phyloP scores from a whole-genome alignment of 2,113 vertebrate species.

The Lampris megalopsis region DNA sequence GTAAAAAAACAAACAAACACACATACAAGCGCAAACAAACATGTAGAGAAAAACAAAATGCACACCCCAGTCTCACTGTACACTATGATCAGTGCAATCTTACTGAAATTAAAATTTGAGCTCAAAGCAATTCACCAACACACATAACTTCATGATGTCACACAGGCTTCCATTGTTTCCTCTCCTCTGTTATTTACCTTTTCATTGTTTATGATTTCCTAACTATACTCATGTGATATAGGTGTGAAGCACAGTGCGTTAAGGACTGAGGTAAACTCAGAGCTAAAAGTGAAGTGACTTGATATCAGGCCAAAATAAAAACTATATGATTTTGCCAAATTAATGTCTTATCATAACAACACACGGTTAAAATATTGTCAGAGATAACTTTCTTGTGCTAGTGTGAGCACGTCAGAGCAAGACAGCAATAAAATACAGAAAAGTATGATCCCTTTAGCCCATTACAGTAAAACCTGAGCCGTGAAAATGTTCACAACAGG shows the following conservation, averaged over 20 bases:
- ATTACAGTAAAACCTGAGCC: no score
- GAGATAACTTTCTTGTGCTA: not conserved
- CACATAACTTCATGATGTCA: not conserved
- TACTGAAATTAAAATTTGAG: slow-evolving; percentile 50
- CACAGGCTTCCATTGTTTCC: slow-evolving; percentile 21
- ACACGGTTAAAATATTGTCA: no score
- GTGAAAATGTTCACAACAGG: not conserved
- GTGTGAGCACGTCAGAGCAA: not conserved
- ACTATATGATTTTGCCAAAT: no score
- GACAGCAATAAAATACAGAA: no score
- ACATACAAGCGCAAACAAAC: not conserved
- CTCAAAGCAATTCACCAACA: slow-evolving; percentile 28
- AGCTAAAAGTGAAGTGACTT: not conserved
- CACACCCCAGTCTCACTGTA: slow-evolving; percentile 15
- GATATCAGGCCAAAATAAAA: no score
- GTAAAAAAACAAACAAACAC: no score
- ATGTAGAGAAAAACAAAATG: slow-evolving; percentile 2
- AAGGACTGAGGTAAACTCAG: not conserved
- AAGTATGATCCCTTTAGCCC: no score
- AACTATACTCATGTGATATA: slow-evolving; percentile 24
- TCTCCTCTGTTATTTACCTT: slow-evolving; percentile 12
- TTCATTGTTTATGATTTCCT: slow-evolving; percentile 18
- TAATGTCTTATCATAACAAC: no score
- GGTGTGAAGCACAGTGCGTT: slow-evolving; percentile 7
- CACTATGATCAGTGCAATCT: slow-evolving; percentile 20